phyloP scores from a whole-genome alignment of 2,113 vertebrate genomes.

The Petromus typicus region DNA sequence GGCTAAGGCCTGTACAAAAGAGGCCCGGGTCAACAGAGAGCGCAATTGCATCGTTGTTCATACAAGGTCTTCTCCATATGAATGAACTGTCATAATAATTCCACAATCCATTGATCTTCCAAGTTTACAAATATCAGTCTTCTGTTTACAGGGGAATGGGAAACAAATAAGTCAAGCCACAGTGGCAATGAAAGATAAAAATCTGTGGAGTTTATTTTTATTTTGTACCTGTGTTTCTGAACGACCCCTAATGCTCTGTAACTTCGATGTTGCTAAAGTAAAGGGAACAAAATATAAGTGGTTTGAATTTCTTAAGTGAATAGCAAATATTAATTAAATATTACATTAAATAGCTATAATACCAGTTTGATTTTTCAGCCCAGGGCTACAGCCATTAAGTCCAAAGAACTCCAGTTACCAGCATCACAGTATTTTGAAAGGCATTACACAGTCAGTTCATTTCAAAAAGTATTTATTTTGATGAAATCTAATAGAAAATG shows the following conservation, averaged over 20 bases:
- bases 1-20: conserved; percentile 63
- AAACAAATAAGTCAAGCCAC: conserved; percentile 3
- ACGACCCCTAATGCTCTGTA: not conserved
- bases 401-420: conserved; percentile 67
- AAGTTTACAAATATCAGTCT: not conserved
- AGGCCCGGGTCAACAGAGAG: conserved; percentile 55
- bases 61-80: conserved; percentile 50
- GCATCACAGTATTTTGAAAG: conserved; percentile 67
- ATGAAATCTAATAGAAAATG: conserved; percentile 59
- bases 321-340: conserved; percentile 69
- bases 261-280: conserved; percentile 54
- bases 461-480: conserved; percentile 63
- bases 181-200: not conserved
- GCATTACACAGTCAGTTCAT: conserved; percentile 56
- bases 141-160: conserved; percentile 3
- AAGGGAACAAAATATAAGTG: conserved; percentile 53
- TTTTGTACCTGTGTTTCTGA: not conserved
- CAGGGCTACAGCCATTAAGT: conserved; percentile 49
- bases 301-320: conserved; percentile 64
- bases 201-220: not conserved
- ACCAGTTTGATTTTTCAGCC: conserved; percentile 60
- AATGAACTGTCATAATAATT: conserved; percentile 70
- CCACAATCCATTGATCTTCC: conserved; percentile 53
- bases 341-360: conserved; percentile 61
- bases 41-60: conserved; percentile 8